Evolutionary conservation across 1,140 invertebrate genomes (phyloP).

Genomic region (Drosophila pseudoananassae): DNA sequence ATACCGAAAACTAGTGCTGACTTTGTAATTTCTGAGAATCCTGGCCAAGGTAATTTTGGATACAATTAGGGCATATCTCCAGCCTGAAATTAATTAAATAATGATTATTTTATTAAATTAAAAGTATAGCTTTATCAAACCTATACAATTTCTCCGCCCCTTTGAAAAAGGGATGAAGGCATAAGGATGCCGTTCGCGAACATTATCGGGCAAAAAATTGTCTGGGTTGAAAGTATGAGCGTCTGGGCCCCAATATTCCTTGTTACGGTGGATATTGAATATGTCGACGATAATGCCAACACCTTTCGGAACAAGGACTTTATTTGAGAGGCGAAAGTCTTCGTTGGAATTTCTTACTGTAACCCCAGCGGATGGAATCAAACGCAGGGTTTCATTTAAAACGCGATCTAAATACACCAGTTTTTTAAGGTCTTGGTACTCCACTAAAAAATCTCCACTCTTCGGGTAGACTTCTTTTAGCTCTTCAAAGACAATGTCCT

Average conservation of each 20-base stretch:
- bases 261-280: constrained; percentile 61
- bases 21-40: constrained; percentile 49
- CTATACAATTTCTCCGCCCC: constrained; percentile 74
- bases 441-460: constrained; percentile 81
- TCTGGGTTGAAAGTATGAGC: constrained; percentile 76
- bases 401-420: constrained; percentile 88
- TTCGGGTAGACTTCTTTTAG: constrained; percentile 86
- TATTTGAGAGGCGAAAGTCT: constrained; percentile 49
- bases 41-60: constrained; percentile 53
- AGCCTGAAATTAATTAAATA: constrained; percentile 32
- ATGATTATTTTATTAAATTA: not conserved
- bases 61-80: constrained; percentile 56
- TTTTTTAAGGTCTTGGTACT: constrained; percentile 85
- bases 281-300: constrained; percentile 40
- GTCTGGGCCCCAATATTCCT: constrained; percentile 61
- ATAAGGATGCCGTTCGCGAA: constrained; percentile 58
- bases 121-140: constrained; percentile 14
- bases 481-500: constrained; percentile 87
- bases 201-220: constrained; percentile 63
- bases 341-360: constrained; percentile 22
- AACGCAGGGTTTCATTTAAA: constrained; percentile 87
- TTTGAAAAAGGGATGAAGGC: constrained; percentile 74
- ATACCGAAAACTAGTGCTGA: constrained; percentile 37
- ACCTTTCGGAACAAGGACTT: constrained; percentile 51
- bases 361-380: constrained; percentile 64